Conservation (phyloP, 2,113 vertebrate genomes). For the Rhynchomys soricoides region DNA sequence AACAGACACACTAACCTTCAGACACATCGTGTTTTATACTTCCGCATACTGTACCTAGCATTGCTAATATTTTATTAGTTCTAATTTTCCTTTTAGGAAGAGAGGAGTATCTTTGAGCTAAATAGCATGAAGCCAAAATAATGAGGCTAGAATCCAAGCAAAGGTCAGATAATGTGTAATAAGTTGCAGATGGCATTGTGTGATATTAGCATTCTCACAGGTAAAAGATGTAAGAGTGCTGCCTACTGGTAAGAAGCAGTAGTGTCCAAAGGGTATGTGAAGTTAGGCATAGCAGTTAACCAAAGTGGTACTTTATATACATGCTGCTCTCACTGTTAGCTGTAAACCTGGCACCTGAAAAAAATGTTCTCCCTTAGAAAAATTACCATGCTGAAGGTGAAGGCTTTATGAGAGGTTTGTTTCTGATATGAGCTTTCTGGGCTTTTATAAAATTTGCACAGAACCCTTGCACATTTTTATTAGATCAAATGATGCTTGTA, state of each 20-base stretch:
- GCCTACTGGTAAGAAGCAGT: constrained; percentile 87
- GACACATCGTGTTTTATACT: constrained; percentile 64
- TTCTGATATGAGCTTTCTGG: background rate
- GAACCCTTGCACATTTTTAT: background rate
- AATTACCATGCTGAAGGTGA: background rate
- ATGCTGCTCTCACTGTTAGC: background rate
- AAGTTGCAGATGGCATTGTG: constrained; percentile 86
- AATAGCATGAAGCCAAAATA: constrained; percentile 86
- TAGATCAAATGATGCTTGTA: background rate
- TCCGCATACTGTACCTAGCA: constrained; percentile 65
- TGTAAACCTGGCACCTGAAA: background rate
- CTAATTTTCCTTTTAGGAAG: constrained; percentile 82
- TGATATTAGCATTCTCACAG: constrained; percentile 81
- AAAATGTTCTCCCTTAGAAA: constrained; percentile 13
- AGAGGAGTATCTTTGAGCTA: constrained; percentile 82
- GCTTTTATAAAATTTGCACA: background rate
- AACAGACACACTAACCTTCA: constrained; percentile 4
- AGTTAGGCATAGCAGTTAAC: constrained; percentile 65
- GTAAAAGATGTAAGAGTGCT: constrained; percentile 86
- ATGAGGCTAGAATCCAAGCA: constrained; percentile 86
- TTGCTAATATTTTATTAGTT: constrained; percentile 76
- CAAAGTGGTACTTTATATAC: constrained; percentile 2
- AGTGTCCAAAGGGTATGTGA: constrained; percentile 78
- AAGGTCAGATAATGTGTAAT: constrained; percentile 86
- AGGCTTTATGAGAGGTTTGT: background rate